Evolutionary conservation across 2,888 invertebrate genomes (phyloP), one percentile per base, ranked within the genome.

Genomic region (Galeopsomyia nigrocyanea): DNA sequence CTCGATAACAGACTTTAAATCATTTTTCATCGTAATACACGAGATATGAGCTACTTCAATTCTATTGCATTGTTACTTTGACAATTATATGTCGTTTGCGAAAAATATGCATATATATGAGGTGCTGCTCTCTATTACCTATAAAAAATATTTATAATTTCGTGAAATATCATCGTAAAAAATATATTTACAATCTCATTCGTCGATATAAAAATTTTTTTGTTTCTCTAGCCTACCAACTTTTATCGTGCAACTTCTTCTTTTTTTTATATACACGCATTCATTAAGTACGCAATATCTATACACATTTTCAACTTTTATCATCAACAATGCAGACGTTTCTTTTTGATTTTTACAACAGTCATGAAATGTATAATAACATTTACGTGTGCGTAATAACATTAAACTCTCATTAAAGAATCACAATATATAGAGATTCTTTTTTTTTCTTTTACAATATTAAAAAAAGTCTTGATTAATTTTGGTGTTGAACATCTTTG

Each of bases 61-160:
- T 70, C 47, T 58, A 64, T 53, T 53, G 51, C 53, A 64, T 16
- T 22, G 22, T 51, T 57, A 62, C 22, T 39, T 26, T 49, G 5
- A 39, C 39, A 31, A 53, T 53, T 51, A 46, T 31, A 19, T 55
- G 26, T 7, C 21, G 58, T 63, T 39, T 68, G 68, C 55, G 39
- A 72, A 72, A 72, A 68, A 68, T 72, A 72, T 68, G 57, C 31
- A 21, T 72, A 72, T 68, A 49, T 22, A n/a, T n/a, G 49, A 63
- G 51, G 31, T 63, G 57, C 19, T 63, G 22, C 39, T 69, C 47
- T 69, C 7, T 26, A 3, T 21, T 51, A 68, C 0, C 58, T 72
- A 72, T 68, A 72, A 72, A 72, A 72, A 72, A 72, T 72, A 72
- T 72, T 68, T 58, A 51, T 60, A 68, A 61, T 68, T 73, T 65